Percentiles rank a stretch among this genome's conserved stretches.
These are phyloP conservation scores for Orestias chungarensis DNA, from an alignment of 2,797 vertebrate genomes.

Conservation along the genomic window DNA sequence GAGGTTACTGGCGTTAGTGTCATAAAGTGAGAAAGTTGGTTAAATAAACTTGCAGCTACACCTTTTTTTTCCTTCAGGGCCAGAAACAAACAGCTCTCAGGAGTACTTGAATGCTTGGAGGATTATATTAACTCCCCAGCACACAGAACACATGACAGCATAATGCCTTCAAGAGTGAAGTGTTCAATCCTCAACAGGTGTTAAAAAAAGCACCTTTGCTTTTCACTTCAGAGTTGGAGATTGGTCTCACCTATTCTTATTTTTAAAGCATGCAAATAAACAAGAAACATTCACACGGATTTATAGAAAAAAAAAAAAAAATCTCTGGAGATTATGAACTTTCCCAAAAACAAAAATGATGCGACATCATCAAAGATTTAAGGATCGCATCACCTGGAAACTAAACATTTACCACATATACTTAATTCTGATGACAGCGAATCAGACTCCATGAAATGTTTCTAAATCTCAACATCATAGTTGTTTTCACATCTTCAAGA, in stretches of 20 bases:
- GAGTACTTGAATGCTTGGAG: constrained; percentile 58
- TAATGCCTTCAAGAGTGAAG: constrained; percentile 54
- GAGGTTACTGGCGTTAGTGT: neutral
- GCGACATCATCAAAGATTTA: neutral
- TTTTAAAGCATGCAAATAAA: neutral
- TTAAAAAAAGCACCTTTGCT: constrained; percentile 7
- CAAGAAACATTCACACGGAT: neutral
- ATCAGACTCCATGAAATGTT: neutral
- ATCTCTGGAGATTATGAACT: neutral
- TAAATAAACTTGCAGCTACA: constrained; percentile 17
- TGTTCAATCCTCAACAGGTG: constrained; percentile 7
- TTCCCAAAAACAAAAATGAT: neutral
- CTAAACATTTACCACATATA: neutral
- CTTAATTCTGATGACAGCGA: neutral
- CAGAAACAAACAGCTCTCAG: constrained; percentile 35
- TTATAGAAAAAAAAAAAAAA: neutral
- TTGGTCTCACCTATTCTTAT: neutral
- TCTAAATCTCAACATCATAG: neutral
- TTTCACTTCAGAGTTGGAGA: neutral
- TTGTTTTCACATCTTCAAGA: neutral
- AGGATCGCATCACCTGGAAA: neutral
- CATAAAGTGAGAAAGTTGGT: neutral
- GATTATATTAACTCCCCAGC: constrained; percentile 67
- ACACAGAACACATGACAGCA: constrained; percentile 64
- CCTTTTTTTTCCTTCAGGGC: constrained; percentile 30